These are phyloP conservation scores for Tanaodytes sp. DNA, from an alignment of 2,888 invertebrate species.

Conservation along the genomic window DNA sequence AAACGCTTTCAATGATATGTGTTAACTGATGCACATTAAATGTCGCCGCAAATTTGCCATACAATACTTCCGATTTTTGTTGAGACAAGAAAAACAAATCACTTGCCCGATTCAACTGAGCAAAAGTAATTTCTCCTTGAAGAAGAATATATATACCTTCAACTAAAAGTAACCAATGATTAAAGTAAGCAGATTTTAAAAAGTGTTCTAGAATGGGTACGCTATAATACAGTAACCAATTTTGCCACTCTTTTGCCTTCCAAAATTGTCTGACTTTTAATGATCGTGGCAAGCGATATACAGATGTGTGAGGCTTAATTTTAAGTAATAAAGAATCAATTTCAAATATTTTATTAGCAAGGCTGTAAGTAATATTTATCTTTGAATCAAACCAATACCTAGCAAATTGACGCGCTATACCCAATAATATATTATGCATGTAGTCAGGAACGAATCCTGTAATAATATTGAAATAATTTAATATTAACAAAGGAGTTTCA, in stretches of 20 bases:
- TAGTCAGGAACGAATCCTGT: no score
- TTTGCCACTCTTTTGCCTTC: slow-evolving; percentile 26
- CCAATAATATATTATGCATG: not conserved
- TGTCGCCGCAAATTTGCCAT: slow-evolving; percentile 19
- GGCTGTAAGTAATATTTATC: not conserved
- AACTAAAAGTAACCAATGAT: slow-evolving; percentile 6
- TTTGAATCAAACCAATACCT: not conserved
- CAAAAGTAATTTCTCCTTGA: not conserved
- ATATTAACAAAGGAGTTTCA: no score
- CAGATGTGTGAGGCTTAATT: not conserved
- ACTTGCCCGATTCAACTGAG: not conserved
- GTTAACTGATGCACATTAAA: slow-evolving; percentile 26
- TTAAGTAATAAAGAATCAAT: not conserved
- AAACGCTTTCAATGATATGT: slow-evolving; percentile 29
- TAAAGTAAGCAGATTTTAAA: not conserved
- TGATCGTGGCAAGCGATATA: not conserved
- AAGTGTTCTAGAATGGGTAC: slow-evolving; percentile 1
- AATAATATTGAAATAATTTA: no score
- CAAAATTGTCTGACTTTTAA: slow-evolving; percentile 2
- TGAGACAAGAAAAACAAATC: not conserved
- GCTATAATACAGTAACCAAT: slow-evolving; percentile 33
- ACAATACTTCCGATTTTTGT: slow-evolving; percentile 4
- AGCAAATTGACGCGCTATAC: not conserved
- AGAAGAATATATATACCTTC: slow-evolving; percentile 7
- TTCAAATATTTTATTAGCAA: not conserved